These are phyloP conservation scores for Drosophila baimaii DNA, from an alignment of 1,140 invertebrate species.

Conservation along the genomic window DNA sequence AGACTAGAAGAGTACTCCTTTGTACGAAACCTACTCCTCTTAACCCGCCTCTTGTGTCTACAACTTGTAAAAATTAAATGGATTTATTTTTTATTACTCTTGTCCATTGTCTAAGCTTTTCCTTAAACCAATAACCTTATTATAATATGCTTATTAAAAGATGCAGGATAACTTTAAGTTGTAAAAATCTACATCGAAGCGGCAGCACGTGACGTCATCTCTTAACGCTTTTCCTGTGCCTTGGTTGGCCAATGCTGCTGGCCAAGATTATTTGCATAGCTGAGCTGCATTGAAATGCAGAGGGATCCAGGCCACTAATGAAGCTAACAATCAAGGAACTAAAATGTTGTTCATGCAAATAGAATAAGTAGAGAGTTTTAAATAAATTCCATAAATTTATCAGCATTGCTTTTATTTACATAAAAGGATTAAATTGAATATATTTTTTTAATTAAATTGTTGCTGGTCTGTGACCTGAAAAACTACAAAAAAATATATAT, in stretches of 20 bases:
- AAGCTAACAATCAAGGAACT: constrained; percentile 1
- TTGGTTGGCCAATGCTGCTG: background rate
- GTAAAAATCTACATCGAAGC: background rate
- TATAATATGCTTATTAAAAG: background rate
- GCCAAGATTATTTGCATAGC: constrained; percentile 23
- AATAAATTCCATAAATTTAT: constrained; percentile 5
- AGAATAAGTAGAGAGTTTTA: too few species aligned
- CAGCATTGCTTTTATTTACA: background rate
- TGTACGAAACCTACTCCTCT: background rate
- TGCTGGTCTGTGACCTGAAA: too few species aligned
- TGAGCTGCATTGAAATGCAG: constrained; percentile 10
- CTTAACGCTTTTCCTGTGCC: background rate
- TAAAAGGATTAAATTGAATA: constrained; percentile 5
- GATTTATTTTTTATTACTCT: too few species aligned
- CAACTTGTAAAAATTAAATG: background rate
- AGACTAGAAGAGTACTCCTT: background rate
- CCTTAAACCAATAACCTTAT: background rate
- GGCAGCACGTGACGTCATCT: background rate
- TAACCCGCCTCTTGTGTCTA: too few species aligned
- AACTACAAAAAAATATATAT: too few species aligned
- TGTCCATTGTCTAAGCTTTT: background rate
- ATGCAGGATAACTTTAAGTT: background rate
- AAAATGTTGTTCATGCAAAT: constrained; percentile 7
- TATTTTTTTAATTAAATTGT: too few species aligned
- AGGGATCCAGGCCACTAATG: background rate